Conservation (phyloP, 2,113 vertebrate genomes). For the Condylura cristata region DNA sequence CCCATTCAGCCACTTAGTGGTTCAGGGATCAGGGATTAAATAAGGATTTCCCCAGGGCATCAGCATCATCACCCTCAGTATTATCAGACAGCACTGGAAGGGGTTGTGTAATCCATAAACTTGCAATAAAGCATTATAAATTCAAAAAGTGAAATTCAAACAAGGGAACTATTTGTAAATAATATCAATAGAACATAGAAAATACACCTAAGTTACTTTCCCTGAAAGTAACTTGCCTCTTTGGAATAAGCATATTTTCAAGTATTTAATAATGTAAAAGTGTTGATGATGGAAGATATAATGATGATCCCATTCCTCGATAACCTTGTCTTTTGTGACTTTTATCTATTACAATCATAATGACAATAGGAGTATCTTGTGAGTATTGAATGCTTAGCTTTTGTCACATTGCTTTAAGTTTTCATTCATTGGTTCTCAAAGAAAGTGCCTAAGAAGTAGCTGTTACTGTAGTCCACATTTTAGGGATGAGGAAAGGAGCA, state of each 20-base stretch:
- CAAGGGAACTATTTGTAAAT: too few species aligned
- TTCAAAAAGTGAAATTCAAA: not conserved
- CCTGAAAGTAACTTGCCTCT: not conserved
- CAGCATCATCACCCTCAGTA: not conserved
- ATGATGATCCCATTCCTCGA: not conserved
- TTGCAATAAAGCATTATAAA: not conserved
- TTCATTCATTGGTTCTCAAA: not conserved
- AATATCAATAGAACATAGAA: too few species aligned
- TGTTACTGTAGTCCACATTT: not conserved
- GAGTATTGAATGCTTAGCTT: not conserved
- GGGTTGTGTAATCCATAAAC: not conserved
- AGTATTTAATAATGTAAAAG: slow-evolving; percentile 18
- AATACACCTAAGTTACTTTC: slow-evolving; percentile 8
- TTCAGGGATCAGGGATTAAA: not conserved
- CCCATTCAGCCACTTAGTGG: not conserved
- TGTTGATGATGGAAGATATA: not conserved
- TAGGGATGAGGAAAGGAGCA: not conserved
- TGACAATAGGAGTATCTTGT: not conserved
- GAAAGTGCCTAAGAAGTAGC: not conserved
- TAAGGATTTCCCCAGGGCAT: not conserved
- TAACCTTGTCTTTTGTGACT: not conserved
- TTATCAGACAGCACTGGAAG: not conserved
- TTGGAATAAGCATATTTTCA: not conserved
- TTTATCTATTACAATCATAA: not conserved
- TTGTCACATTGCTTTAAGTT: not conserved